A percentile compares a stretch with the other conserved stretches of the same genome.
Conservation (phyloP, 2,888 invertebrate genomes). For the Lithophane ornitopus region DNA sequence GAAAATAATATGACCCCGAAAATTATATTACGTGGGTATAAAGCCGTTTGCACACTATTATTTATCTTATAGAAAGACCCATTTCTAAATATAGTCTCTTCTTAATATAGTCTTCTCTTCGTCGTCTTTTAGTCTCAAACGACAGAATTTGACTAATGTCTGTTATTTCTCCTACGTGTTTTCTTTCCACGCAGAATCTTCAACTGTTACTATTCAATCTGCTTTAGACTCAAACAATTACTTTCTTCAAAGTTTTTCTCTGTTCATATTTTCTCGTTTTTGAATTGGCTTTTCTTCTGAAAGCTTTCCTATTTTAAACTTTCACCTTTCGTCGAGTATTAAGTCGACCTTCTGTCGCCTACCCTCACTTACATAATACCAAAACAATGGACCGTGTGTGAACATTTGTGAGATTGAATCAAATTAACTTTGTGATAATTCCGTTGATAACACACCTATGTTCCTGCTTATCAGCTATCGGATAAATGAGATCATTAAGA, state of each 20-base stretch:
- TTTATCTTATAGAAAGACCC: not conserved
- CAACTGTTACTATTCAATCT: not conserved
- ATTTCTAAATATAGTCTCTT: too few relatives aligned
- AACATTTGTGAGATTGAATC: conserved; percentile 62
- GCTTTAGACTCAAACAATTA: too few relatives aligned
- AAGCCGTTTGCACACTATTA: not conserved
- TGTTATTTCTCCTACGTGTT: not conserved
- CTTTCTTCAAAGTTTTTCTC: too few relatives aligned
- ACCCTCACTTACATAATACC: not conserved
- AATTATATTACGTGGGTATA: not conserved
- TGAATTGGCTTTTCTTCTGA: not conserved
- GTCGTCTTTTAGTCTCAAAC: not conserved
- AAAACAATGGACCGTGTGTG: conserved; percentile 58
- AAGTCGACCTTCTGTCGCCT: conserved; percentile 22
- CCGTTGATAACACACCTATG: conserved; percentile 60
- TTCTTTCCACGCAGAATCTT: not conserved
- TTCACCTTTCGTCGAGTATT: not conserved
- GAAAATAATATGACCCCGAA: not conserved
- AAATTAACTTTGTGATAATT: conserved; percentile 61
- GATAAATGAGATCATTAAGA: conserved; percentile 67
- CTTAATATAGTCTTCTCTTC: too few relatives aligned
- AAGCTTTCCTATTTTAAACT: not conserved
- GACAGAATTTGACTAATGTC: not conserved
- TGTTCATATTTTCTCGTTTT: not conserved
- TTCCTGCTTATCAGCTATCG: conserved; percentile 45